Evolutionary conservation across 30 jellyfish, hydroid and myxozoan species (phyloP).

Genomic region (Calvadosia cruxmelitensis): DNA sequence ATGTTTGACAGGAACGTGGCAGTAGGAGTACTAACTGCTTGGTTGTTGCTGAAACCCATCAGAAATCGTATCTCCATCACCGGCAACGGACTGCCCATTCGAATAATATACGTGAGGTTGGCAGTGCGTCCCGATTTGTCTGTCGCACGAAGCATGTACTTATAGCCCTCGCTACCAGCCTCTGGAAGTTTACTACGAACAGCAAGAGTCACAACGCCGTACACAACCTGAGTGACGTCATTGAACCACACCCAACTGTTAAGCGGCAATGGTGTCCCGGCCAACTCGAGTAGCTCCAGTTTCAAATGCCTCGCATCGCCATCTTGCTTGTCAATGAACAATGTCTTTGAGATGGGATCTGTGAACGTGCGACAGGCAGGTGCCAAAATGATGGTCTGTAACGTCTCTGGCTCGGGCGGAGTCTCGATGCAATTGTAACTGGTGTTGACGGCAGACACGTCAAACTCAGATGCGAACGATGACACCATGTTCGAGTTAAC

Average conservation of each 20-base stretch:
- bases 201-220: conserved; percentile 27
- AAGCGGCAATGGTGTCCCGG: conserved; percentile 11
- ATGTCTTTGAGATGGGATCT: conserved; percentile 19
- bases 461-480: background rate
- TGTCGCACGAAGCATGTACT: conserved; percentile 33
- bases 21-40: background rate
- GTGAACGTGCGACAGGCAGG: background rate
- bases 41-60: background rate
- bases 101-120: background rate
- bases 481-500: background rate
- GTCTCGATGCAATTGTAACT: background rate
- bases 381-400: background rate
- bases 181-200: conserved; percentile 9
- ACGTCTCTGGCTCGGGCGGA: conserved; percentile 10
- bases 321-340: conserved; percentile 27
- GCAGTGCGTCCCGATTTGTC: conserved; percentile 39
- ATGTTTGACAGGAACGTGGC: background rate
- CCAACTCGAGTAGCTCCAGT: conserved; percentile 6
- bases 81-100: background rate
- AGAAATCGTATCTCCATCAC: background rate
- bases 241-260: conserved; percentile 57
- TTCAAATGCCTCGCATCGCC: conserved; percentile 53
- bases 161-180: background rate
- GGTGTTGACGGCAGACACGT: background rate
- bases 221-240: conserved; percentile 26